These are phyloP conservation scores for Catamblyrhynchus diadema DNA, from an alignment of 2,797 vertebrate genomes.

Conservation along the genomic window DNA sequence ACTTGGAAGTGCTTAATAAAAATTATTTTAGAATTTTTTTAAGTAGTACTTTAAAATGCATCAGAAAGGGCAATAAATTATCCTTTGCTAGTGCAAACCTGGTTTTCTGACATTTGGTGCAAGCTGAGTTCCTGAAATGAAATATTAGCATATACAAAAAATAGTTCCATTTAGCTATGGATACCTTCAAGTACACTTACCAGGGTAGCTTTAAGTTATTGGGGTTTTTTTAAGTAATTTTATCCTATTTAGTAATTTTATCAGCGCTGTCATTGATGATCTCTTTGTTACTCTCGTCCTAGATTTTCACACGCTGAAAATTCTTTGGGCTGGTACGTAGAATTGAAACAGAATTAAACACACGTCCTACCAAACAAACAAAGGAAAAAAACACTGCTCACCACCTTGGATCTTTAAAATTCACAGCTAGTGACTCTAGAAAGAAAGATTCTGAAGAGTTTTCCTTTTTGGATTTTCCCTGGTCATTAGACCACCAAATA, in stretches of 20 bases:
- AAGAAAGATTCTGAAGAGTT: neutral
- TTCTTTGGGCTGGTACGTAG: neutral
- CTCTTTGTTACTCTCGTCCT: neutral
- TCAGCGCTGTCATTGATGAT: neutral
- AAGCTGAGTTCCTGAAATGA: neutral
- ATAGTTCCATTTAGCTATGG: neutral
- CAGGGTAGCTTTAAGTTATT: neutral
- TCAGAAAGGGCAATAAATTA: neutral
- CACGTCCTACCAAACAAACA: neutral
- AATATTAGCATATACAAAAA: neutral
- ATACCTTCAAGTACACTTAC: neutral
- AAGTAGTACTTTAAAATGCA: neutral
- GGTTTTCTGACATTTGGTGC: neutral
- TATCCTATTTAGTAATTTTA: neutral
- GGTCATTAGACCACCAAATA: neutral
- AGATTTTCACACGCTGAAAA: neutral
- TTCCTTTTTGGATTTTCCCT: neutral
- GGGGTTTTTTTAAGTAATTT: neutral
- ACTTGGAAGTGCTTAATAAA: neutral
- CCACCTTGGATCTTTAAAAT: neutral
- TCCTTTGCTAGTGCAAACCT: neutral
- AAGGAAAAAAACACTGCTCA: rapidly evolving
- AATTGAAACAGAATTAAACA: neutral
- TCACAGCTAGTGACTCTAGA: neutral
- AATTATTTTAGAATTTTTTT: neutral